Percentiles rank a stretch among this genome's conserved stretches.
Conservation (phyloP, 2,113 vertebrate genomes). For the Passer domesticus region DNA sequence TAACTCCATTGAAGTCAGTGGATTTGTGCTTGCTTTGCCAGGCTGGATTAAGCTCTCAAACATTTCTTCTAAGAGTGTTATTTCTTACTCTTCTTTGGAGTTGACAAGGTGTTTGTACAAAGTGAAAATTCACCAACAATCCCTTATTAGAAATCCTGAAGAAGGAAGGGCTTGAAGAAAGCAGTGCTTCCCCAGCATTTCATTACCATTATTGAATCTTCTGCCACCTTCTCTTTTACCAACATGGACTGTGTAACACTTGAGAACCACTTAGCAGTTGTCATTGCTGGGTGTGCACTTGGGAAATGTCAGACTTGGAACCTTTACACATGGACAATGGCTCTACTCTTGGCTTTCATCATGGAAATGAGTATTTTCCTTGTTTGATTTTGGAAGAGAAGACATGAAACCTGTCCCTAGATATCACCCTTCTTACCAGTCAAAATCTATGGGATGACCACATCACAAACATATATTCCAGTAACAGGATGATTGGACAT, state of each 20-base stretch:
- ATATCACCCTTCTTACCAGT: neutral
- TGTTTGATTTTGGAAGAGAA: neutral
- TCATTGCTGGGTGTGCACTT: neutral
- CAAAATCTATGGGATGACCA: neutral
- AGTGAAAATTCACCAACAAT: neutral
- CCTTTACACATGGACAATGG: neutral
- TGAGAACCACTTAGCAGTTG: neutral
- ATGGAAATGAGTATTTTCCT: neutral
- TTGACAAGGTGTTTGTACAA: neutral
- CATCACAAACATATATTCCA: neutral
- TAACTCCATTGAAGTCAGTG: neutral
- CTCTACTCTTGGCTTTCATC: neutral
- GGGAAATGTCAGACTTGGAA: neutral
- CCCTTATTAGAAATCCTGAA: neutral
- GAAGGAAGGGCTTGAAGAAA: neutral
- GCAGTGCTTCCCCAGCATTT: neutral
- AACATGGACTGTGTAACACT: neutral
- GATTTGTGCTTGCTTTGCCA: neutral
- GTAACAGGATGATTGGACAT: neutral
- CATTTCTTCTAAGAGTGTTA: neutral
- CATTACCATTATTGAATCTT: neutral
- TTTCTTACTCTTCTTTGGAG: neutral
- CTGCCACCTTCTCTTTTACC: neutral
- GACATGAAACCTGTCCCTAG: neutral
- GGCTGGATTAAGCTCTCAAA: neutral